These are phyloP conservation scores for Hippasteria phrygiana DNA, from an alignment of 53 echinoderm and acorn worm genomes.

Conservation along the genomic window DNA sequence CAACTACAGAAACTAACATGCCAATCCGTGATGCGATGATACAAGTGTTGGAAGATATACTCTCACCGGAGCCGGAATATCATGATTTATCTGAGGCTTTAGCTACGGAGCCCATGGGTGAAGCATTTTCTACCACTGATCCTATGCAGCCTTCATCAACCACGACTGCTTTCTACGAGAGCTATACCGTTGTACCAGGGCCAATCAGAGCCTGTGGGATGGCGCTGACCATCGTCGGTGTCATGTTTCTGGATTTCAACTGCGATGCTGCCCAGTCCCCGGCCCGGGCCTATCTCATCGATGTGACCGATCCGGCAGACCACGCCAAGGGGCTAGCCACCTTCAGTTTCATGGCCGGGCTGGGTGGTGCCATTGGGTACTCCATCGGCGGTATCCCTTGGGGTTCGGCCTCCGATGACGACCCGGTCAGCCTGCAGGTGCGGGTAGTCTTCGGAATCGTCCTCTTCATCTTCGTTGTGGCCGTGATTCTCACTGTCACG, in stretches of 20 bases:
- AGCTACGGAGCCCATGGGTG: background rate
- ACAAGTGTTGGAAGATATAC: slow-evolving; percentile 16
- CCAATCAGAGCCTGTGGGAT: slow-evolving; percentile 82
- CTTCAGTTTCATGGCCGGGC: slow-evolving; percentile 96
- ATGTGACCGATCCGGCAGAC: slow-evolving; percentile 88
- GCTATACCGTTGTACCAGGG: slow-evolving; percentile 30
- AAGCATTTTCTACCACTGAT: background rate
- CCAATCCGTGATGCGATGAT: slow-evolving; percentile 16
- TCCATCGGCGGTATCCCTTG: slow-evolving; percentile 93
- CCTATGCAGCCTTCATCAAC: background rate
- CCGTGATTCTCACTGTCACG: slow-evolving; percentile 84
- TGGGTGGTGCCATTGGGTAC: slow-evolving; percentile 94
- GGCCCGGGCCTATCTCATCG: slow-evolving; percentile 93
- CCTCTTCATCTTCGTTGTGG: slow-evolving; percentile 85
- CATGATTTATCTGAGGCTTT: background rate
- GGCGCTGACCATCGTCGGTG: background rate
- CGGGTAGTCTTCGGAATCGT: slow-evolving; percentile 93
- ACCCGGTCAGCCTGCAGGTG: slow-evolving; percentile 83
- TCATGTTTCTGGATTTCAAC: background rate
- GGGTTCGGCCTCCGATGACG: slow-evolving; percentile 65
- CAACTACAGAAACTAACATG: background rate
- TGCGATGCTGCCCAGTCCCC: slow-evolving; percentile 98
- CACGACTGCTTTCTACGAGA: background rate
- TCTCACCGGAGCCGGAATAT: background rate
- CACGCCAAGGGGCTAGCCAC: slow-evolving; percentile 90